Base-by-base conservation (phyloP, 1,140 invertebrate genomes). In the Adoxophyes honmai region DNA sequence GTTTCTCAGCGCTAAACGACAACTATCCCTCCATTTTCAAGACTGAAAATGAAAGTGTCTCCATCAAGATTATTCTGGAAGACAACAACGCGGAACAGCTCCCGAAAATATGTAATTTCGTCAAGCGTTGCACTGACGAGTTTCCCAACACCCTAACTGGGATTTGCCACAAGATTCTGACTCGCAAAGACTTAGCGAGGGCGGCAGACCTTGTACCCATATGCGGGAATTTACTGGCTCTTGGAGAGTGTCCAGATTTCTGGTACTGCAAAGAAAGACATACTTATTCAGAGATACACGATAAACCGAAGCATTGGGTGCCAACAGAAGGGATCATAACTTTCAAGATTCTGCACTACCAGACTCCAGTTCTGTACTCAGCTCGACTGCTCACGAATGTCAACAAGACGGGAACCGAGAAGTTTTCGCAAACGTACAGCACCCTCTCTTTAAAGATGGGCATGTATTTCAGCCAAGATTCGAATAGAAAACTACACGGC, bases 21-120 rank as follows among this genome's bases (percentile, higher is more conserved):
- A 77, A 81, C 52, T 88, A 87, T 55, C 64, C 78, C 0, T 87
- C 83, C 4, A 81, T 89, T 53, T 89, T 88, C 56, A 69, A 72
- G 48, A 8, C 52, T 0, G 54, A 74, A 6, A 71, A 68, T 6
- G 59, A 61, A 10, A 48, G 37, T 10, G 57, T 87, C 10, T 79
- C 79, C 66, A 81, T 89, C 10, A 81, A 87, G 59, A 73, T 88
- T 4, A 63, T 88, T 0, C 37, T 89, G 4, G 85, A 89, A 51
- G 78, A 81, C 4, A 62, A 16, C 9, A 83, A 88, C 37, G 55
- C 69, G 4, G 77, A 81, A 63, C 84, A 87, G 38, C 59, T 89
- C 16, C 86, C 86, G 3, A 89, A 87, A 65, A 81, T 88, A 13
- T 35, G 88, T 1, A 68, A 84, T 62, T 89, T 88, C 58, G 65